Evolutionary conservation across 2,888 invertebrate species (phyloP), one percentile per base, ranked within the genome.

Genomic region (Molorchus minor): DNA sequence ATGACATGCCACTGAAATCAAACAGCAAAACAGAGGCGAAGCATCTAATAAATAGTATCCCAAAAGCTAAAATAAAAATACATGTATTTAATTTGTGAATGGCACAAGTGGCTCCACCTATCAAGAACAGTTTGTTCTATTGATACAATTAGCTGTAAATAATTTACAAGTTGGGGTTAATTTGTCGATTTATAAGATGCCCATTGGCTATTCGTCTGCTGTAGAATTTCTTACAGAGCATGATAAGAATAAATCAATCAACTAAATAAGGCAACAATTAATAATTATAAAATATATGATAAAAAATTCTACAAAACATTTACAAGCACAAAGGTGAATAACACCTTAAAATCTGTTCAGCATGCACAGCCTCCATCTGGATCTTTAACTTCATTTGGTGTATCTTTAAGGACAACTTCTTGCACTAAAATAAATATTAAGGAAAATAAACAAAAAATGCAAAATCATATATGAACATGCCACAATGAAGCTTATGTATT

Each of bases 321-420:
- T 49, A 49, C 61, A 64, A 64, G 64, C 64, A 64, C 58, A 56
- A 43, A 56, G 51, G 61, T 58, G 49, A 60, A 46, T 56, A 58
- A 60, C 49, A 49, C 43, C 15, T 56, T n/a, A 49, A 53, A 49
- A 45, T 25, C 59, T 58, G 56, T 67, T 72, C 68, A 96, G 85
- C 96, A 96, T 82, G 94, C 92, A 87, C 95, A 96, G 82, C 93
- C 92, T 80, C 92, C 91, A 83, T 97, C 96, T 72, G 92, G 91
- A 83, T 93, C 91, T 88, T 93, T 93, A 82, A 87, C 89, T 87
- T 97, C 96, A 76, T 93, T 93, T 73, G 96, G 96, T 79, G 96
- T 93, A 82, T 97, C 96, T 86, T 96, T 93, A 82, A 97, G 90
- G 80, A 96, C 93, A 83, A 97, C 96, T 88, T 97, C 97, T 88